Evolutionary conservation across 2,113 vertebrate species (phyloP).

Genomic region (Coreoperca whiteheadi): DNA sequence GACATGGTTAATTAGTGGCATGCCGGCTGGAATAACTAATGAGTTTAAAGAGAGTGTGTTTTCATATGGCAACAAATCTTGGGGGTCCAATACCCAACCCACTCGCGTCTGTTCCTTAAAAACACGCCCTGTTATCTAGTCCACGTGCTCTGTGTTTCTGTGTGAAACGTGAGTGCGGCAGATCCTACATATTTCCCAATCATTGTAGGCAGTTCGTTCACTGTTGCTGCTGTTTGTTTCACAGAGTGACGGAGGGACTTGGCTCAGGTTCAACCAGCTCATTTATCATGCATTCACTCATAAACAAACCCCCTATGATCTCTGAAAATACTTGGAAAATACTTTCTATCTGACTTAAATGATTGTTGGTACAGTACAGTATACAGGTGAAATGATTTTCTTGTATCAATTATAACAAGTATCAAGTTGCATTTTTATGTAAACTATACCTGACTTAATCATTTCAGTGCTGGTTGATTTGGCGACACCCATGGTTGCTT

Average conservation of each 20-base stretch:
- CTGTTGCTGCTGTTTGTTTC: not conserved
- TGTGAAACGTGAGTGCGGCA: not conserved
- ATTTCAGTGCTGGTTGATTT: not conserved
- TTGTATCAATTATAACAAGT: no score
- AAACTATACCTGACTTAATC: not conserved
- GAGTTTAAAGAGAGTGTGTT: constrained; percentile 18
- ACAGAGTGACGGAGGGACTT: not conserved
- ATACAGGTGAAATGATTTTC: no score
- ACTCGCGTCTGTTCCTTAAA: not conserved
- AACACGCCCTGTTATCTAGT: not conserved
- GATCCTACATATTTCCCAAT: not conserved
- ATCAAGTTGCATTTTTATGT: not conserved
- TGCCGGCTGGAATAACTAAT: constrained; percentile 45
- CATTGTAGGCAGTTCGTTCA: not conserved
- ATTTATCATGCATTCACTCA: not conserved
- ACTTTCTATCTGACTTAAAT: not conserved
- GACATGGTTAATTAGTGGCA: constrained; percentile 46
- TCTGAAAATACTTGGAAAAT: not conserved
- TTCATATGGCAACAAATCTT: constrained; percentile 2
- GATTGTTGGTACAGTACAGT: not conserved
- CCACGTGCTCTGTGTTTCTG: not conserved
- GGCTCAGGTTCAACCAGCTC: not conserved
- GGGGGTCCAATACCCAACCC: not conserved
- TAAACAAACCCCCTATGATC: not conserved
- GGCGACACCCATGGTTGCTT: not conserved